Base-by-base conservation (phyloP, 2,888 invertebrate genomes). In the Hipparchia sbordonii region DNA sequence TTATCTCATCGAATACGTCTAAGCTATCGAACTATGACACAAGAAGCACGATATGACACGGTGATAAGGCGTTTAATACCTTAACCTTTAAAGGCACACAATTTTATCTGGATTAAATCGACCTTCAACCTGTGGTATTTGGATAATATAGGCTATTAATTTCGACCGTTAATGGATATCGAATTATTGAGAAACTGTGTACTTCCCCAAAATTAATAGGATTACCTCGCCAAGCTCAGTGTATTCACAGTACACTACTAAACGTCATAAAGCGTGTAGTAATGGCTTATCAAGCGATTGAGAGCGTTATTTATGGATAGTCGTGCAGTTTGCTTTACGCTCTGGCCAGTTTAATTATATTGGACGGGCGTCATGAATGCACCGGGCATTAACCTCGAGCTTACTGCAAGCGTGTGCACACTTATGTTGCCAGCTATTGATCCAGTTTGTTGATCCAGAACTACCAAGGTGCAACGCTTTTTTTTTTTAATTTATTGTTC, bases 281-380 rank as follows among this genome's bases (percentile, higher is more conserved):
- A 70, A 70, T 67, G 66, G 54, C 66, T 70, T 73, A 70, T 67
- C 61, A 70, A 66, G 61, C 70, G 66, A 61, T 73, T 73, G 65
- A 51, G 23, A 46, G 60, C 33, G 61, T 70, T 70, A 73, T 73
- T 70, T 67, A 73, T 70, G 67, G 56, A 66, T 57, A 51, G 45
- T 57, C 66, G 70, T 67, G 73, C 61, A 70, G 48, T 70, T 70
- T 67, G 66, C 68, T 60, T 66, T 67, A 67, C 23, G 67, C 57
- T 39, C 33, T 59, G 46, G 65, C 59, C 57, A 51, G 51, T 59
- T 65, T 65, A 71, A 57, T 71, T 63, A 23, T 57, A 33, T 51
- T 9, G 57, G 63, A 5, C 48, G 56, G 8, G 1, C 33, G n/a
- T 46, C 63, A 45, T 45, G 45, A 52, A 39, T 60, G 39, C 46